Conservation (phyloP, 2,888 invertebrate genomes). For the Caenorhabditis sp. region DNA sequence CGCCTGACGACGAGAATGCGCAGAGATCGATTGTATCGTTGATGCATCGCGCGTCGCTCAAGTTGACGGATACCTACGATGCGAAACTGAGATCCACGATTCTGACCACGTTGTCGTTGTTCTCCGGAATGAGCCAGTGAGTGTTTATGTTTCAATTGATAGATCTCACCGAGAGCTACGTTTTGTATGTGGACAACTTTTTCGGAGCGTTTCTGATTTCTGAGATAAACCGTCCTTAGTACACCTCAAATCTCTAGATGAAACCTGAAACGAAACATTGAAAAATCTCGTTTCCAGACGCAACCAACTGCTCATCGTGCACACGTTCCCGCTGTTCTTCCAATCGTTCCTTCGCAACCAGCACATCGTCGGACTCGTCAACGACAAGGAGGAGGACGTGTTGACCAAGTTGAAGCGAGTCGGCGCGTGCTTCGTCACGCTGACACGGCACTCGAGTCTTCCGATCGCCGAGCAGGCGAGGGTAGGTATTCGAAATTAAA, state of each 20-base stretch:
- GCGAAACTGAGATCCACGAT: constrained; percentile 46
- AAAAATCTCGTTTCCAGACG: constrained; percentile 22
- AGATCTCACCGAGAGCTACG: no score
- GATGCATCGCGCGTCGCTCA: constrained; percentile 35
- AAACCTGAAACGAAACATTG: no score
- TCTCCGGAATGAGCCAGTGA: constrained; percentile 37
- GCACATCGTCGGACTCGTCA: neutral
- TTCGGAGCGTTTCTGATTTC: no score
- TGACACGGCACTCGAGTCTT: constrained; percentile 43
- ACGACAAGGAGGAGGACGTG: neutral
- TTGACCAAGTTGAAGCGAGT: constrained; percentile 35
- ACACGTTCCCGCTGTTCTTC: constrained; percentile 47
- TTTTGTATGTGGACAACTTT: no score
- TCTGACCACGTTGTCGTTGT: constrained; percentile 40
- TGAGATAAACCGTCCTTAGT: no score
- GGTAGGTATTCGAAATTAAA: neutral
- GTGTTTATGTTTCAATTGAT: no score
- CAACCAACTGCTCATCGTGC: constrained; percentile 38
- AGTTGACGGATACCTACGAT: neutral
- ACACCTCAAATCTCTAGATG: no score
- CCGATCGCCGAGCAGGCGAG: neutral
- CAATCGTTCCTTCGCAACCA: constrained; percentile 20
- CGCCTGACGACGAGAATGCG: constrained; percentile 1
- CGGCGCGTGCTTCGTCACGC: constrained; percentile 37
- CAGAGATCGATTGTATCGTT: constrained; percentile 22